A percentile compares a stretch with the other conserved stretches of the same genome.
Evolutionary conservation across 2,113 vertebrate species (phyloP).

Genomic region (Campylomormyrus tamandua): DNA sequence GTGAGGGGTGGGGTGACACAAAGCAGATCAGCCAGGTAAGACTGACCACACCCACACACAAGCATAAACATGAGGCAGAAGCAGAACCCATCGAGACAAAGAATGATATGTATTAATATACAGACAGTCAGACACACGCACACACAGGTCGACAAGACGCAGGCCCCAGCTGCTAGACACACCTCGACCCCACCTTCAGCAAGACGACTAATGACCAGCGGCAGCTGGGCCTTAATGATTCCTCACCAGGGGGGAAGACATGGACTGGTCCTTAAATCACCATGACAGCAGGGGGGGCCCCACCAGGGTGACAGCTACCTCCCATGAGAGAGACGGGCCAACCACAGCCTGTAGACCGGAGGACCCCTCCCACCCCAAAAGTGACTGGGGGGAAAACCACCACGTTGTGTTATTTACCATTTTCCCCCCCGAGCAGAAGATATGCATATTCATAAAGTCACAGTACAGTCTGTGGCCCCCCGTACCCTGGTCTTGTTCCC

Average conservation of each 20-base stretch:
- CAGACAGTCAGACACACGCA: neutral
- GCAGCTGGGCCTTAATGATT: constrained; percentile 24
- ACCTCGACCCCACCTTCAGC: neutral
- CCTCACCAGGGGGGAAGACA: neutral
- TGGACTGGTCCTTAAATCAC: neutral
- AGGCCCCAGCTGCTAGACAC: neutral
- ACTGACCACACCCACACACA: neutral
- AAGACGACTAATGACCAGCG: constrained; percentile 10
- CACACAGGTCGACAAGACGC: neutral
- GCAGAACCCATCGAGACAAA: neutral
- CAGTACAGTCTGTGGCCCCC: neutral
- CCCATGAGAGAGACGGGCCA: neutral
- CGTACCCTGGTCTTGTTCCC: neutral
- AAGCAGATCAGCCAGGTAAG: neutral
- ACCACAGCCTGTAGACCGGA: neutral
- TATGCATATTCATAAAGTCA: neutral
- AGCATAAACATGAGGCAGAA: neutral
- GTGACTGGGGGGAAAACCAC: neutral
- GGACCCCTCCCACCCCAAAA: neutral
- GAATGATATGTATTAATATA: neutral
- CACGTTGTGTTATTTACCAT: neutral
- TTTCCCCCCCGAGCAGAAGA: neutral
- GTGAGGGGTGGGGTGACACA: neutral
- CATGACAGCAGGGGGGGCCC: neutral
- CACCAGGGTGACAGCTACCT: neutral